Conservation (phyloP, 1,140 invertebrate species). For the Drosophila lini region DNA sequence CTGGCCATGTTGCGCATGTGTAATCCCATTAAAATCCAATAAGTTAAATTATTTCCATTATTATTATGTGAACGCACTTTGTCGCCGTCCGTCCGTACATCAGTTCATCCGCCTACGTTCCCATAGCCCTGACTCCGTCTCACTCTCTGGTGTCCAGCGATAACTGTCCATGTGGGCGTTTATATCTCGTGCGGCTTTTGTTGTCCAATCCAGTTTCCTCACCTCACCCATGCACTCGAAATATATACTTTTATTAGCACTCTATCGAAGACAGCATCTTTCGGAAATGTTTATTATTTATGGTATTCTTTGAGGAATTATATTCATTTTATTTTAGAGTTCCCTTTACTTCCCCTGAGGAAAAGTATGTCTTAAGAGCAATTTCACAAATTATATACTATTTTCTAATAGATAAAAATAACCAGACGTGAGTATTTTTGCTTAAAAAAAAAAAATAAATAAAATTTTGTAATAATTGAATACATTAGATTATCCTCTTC, state of each 20-base stretch:
- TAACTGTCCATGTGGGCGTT: conserved; percentile 64
- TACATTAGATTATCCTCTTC: background rate
- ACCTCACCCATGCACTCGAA: conserved; percentile 14
- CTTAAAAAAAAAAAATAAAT: too few relatives aligned
- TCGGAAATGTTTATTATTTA: background rate
- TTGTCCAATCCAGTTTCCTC: conserved; percentile 25
- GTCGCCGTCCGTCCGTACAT: conserved; percentile 51
- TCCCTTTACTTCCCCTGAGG: background rate
- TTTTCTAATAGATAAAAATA: background rate
- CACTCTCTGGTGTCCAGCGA: conserved; percentile 42
- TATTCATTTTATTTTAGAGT: too few relatives aligned
- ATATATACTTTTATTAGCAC: background rate
- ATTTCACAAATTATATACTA: background rate
- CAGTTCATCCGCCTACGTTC: conserved; percentile 36
- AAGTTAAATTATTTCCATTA: conserved; percentile 84
- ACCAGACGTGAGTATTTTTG: too few relatives aligned
- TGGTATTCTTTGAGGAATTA: too few relatives aligned
- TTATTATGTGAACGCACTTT: conserved; percentile 80
- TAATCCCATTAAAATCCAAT: conserved; percentile 84
- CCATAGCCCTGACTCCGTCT: background rate
- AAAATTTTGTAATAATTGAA: too few relatives aligned
- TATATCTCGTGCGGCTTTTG: conserved; percentile 68
- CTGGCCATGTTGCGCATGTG: conserved; percentile 77
- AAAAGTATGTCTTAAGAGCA: background rate
- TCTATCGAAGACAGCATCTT: background rate